Evolutionary conservation across 1,140 invertebrate genomes (phyloP).

Genomic region (Ceratina calcarata): DNA sequence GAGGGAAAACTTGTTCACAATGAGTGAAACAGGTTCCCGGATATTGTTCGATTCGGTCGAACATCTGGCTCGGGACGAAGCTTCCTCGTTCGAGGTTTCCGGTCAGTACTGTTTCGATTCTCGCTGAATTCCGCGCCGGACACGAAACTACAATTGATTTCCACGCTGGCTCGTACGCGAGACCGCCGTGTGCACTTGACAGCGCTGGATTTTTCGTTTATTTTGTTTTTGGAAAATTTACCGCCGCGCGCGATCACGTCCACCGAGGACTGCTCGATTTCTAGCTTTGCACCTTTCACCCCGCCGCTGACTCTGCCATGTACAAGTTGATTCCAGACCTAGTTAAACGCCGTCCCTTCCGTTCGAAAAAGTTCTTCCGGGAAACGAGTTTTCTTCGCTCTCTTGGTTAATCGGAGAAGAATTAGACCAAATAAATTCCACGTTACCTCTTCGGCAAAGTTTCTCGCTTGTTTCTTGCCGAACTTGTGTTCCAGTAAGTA

Average conservation of each 20-base stretch:
- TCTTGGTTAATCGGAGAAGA: background rate
- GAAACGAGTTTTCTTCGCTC: background rate
- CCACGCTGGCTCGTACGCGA: conserved; percentile 13
- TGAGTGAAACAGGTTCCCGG: background rate
- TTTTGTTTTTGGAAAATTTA: conserved; percentile 44
- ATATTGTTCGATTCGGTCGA: conserved; percentile 30
- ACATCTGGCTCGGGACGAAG: conserved; percentile 26
- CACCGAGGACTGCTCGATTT: background rate
- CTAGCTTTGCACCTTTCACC: background rate
- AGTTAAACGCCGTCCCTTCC: background rate
- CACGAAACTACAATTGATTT: conserved; percentile 57
- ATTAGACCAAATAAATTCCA: conserved; percentile 4
- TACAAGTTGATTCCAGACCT: background rate
- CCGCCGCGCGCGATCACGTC: background rate
- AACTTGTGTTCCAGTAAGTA: background rate
- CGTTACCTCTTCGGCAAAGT: background rate
- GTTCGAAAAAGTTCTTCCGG: background rate
- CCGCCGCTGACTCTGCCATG: background rate
- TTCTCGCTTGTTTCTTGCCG: background rate
- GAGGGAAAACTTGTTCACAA: background rate
- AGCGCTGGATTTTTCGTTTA: conserved; percentile 44
- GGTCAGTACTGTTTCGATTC: conserved; percentile 45
- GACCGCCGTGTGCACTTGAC: conserved; percentile 38
- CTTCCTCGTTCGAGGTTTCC: background rate
- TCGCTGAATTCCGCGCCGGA: conserved; percentile 9